Evolutionary conservation across 2,888 invertebrate species (phyloP).

Genomic region (Chrysopilus asiliformis): DNA sequence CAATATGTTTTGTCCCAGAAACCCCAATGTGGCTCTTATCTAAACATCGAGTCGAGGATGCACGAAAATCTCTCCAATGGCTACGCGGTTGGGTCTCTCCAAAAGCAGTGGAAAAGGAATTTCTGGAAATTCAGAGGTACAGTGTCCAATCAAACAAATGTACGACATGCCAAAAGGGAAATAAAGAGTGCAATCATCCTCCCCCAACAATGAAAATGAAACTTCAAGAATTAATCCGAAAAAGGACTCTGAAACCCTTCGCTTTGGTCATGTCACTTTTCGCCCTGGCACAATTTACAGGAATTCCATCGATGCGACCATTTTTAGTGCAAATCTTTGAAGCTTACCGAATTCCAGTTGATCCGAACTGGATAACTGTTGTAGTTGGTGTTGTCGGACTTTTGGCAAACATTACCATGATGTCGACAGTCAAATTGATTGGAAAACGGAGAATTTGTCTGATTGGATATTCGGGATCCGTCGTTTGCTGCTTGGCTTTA

Average conservation of each 20-base stretch:
- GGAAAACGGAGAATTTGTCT: conserved; percentile 41
- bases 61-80: conserved; percentile 59
- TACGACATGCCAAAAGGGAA: conserved; percentile 14
- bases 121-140: conserved; percentile 20
- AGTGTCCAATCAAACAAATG: conserved; percentile 16
- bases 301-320: conserved; percentile 38
- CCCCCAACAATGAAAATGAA: conserved; percentile 21
- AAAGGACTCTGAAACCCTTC: conserved; percentile 42
- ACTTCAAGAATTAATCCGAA: conserved; percentile 34
- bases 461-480: conserved; percentile 35
- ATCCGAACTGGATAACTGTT: conserved; percentile 39
- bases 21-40: conserved; percentile 69
- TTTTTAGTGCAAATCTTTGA: conserved; percentile 44
- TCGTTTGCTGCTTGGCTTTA: conserved; percentile 34
- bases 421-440: conserved; percentile 34
- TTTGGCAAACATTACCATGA: conserved; percentile 34
- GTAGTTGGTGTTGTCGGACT: conserved; percentile 39
- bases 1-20: conserved; percentile 62
- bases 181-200: conserved; percentile 22
- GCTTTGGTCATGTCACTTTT: conserved; percentile 41
- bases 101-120: conserved; percentile 41
- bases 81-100: conserved; percentile 62
- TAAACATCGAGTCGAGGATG: conserved; percentile 49
- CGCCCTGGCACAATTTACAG: conserved; percentile 41
- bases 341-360: conserved; percentile 25